These are phyloP conservation scores for Melanostoma scalare DNA, from an alignment of 2,888 invertebrate genomes.

Conservation along the genomic window DNA sequence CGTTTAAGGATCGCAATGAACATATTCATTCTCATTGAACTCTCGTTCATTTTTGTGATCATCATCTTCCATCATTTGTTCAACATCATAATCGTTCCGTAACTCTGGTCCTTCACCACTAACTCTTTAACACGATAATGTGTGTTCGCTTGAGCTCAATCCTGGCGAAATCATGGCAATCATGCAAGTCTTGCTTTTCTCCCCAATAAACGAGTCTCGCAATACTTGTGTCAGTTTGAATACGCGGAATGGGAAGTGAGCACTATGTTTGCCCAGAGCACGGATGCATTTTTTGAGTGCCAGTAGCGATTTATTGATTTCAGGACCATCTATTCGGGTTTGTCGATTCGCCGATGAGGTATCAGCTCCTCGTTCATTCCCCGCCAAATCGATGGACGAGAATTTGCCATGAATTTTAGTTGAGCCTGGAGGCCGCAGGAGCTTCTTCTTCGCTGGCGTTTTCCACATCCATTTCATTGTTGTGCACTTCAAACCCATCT, in stretches of 20 bases:
- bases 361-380: slow-evolving; percentile 99
- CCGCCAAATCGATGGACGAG: slow-evolving; percentile 98
- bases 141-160: slow-evolving; percentile 97
- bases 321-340: slow-evolving; percentile 86
- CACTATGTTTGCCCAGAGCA: slow-evolving; percentile 96
- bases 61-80: slow-evolving; percentile 81
- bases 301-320: slow-evolving; percentile 88
- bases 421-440: slow-evolving; percentile 89
- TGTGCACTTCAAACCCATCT: no score
- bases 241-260: slow-evolving; percentile 98
- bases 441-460: no score
- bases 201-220: no score
- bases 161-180: slow-evolving; percentile 99
- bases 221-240: slow-evolving; percentile 98
- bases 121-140: slow-evolving; percentile 98
- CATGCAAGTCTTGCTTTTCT: no score
- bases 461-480: no score
- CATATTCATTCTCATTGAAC: slow-evolving; percentile 88
- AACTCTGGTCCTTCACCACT: slow-evolving; percentile 89
- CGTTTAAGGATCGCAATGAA: slow-evolving; percentile 95
- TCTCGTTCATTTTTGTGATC: slow-evolving; percentile 84
- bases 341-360: slow-evolving; percentile 98
- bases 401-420: slow-evolving; percentile 97
- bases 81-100: slow-evolving; percentile 81
- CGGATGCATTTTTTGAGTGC: slow-evolving; percentile 99